Evolutionary conservation across 2,888 invertebrate genomes (phyloP).

Genomic region (Notodonta ziczac): DNA sequence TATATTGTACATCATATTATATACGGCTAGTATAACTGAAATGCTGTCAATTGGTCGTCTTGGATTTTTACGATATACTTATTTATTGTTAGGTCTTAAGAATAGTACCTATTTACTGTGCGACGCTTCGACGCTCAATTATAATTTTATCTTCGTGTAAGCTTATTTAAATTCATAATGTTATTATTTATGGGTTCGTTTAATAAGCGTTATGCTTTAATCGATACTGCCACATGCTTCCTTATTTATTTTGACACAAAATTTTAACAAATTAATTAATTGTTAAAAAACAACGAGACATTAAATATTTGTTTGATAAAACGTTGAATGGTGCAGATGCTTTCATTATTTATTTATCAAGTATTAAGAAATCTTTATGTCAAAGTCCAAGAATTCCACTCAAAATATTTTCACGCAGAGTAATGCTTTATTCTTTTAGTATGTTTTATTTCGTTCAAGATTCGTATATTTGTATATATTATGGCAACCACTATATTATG

Average conservation of each 20-base stretch:
- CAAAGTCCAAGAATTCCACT: no score
- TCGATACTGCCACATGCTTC: no score
- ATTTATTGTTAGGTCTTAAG: constrained; percentile 59
- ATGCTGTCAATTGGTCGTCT: constrained; percentile 82
- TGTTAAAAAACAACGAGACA: constrained; percentile 2
- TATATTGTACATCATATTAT: constrained; percentile 61
- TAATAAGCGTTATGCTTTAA: no score
- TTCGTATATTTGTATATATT: constrained; percentile 35
- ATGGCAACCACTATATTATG: constrained; percentile 37
- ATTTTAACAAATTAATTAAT: no score
- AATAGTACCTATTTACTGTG: constrained; percentile 59
- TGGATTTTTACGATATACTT: constrained; percentile 63
- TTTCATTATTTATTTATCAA: no score
- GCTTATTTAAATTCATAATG: constrained; percentile 18
- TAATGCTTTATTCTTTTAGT: no score
- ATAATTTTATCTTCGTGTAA: constrained; percentile 40
- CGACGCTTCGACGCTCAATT: constrained; percentile 64
- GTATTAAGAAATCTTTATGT: no score
- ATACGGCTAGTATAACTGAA: constrained; percentile 72
- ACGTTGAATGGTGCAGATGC: no score
- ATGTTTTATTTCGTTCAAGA: constrained; percentile 7
- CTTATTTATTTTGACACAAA: no score
- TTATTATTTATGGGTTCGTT: not conserved
- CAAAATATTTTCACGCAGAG: no score
- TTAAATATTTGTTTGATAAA: constrained; percentile 5